Percentiles rank a stretch among this genome's conserved stretches.
Evolutionary conservation across 2,888 invertebrate species (phyloP).

Genomic region (Xylota segnis): DNA sequence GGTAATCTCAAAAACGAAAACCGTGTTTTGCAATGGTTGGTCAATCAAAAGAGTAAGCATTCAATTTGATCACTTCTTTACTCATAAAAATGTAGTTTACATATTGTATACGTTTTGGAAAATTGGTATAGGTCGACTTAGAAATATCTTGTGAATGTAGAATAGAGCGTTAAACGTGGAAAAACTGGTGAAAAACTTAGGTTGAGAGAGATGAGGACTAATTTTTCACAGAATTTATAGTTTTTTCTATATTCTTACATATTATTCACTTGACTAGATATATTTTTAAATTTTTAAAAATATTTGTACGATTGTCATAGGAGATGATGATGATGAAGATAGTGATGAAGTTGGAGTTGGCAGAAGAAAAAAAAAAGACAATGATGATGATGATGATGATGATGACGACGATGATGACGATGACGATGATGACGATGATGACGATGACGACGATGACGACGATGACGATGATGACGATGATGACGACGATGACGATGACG

Average conservation of each 20-base stretch:
- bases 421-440: conserved; percentile 81
- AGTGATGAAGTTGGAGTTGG: conserved; percentile 83
- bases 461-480: conserved; percentile 81
- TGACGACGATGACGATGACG: conserved; percentile 83
- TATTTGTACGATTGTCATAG: conserved; percentile 70
- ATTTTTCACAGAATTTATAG: no score
- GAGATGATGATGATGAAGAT: conserved; percentile 82
- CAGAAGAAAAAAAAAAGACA: conserved; percentile 85
- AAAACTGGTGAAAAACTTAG: neutral
- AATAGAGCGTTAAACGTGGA: neutral
- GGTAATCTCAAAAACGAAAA: conserved; percentile 97
- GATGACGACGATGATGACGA: conserved; percentile 82
- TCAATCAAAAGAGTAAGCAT: conserved; percentile 98
- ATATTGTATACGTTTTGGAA: conserved; percentile 13
- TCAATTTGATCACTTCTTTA: conserved; percentile 79
- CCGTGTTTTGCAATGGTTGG: conserved; percentile 97
- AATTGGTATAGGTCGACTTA: conserved; percentile 6
- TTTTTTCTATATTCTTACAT: neutral
- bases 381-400: conserved; percentile 83
- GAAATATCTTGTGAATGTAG: neutral
- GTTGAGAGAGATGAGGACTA: no score
- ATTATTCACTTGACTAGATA: neutral
- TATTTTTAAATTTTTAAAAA: conserved; percentile 8
- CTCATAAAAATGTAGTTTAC: conserved; percentile 21
- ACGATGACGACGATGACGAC: conserved; percentile 84